These are phyloP conservation scores for Parnassius apollo DNA, from an alignment of 2,888 invertebrate genomes.

Conservation along the genomic window DNA sequence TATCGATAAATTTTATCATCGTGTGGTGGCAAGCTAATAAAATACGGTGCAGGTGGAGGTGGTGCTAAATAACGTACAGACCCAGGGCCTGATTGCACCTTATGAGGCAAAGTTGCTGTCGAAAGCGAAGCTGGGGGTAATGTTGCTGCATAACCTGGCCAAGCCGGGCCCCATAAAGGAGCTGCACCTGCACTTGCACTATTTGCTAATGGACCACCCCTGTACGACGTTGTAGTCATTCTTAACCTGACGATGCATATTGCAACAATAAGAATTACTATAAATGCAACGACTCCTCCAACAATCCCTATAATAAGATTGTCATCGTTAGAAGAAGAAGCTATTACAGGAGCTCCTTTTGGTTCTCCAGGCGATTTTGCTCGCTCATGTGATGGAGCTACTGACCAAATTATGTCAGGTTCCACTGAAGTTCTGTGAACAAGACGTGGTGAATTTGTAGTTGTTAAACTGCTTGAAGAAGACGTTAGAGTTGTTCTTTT, in stretches of 20 bases:
- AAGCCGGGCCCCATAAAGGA: constrained; percentile 80
- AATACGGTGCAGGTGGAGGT: constrained; percentile 84
- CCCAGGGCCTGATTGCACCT: constrained; percentile 78
- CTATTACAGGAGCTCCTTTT: constrained; percentile 80
- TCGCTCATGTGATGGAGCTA: constrained; percentile 86
- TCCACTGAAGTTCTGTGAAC: constrained; percentile 85
- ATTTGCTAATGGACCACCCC: constrained; percentile 84
- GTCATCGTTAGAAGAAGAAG: constrained; percentile 90
- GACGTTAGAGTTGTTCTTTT: constrained; percentile 75
- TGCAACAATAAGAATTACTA: constrained; percentile 92
- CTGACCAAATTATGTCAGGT: constrained; percentile 94
- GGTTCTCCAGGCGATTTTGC: constrained; percentile 80
- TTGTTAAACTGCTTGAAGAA: constrained; percentile 63
- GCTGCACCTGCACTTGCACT: constrained; percentile 83
- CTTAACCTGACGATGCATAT: constrained; percentile 92
- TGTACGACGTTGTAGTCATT: constrained; percentile 85
- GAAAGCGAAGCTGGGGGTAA: constrained; percentile 82
- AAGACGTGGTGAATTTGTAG: constrained; percentile 72
- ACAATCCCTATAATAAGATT: constrained; percentile 97
- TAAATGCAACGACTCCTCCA: constrained; percentile 94
- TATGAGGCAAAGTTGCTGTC: constrained; percentile 85
- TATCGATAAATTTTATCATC: constrained; percentile 85
- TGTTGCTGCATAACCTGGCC: constrained; percentile 81
- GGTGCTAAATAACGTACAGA: constrained; percentile 79
- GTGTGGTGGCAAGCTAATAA: constrained; percentile 82